phyloP scores from a whole-genome alignment of 2,888 invertebrate species.

The Hanleya hanleyi region DNA sequence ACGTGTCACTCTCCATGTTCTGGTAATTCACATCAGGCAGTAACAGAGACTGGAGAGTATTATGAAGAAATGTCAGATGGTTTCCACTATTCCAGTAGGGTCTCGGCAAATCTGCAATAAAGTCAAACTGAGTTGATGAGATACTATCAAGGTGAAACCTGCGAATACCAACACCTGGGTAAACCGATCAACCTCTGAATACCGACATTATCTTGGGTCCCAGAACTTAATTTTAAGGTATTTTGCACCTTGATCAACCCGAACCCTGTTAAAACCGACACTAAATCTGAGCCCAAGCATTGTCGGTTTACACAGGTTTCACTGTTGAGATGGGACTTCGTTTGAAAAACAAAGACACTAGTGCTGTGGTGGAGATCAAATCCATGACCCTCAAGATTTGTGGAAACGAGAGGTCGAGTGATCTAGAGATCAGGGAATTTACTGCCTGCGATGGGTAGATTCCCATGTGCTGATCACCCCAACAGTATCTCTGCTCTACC shows the following conservation, averaged over 20 bases:
- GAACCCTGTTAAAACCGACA: too few relatives aligned
- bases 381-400: too few relatives aligned
- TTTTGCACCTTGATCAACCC: too few relatives aligned
- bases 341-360: neutral
- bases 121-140: neutral
- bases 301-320: too few relatives aligned
- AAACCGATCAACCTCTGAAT: too few relatives aligned
- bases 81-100: slow-evolving; percentile 57
- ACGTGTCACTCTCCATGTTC: slow-evolving; percentile 42
- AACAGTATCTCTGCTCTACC: too few relatives aligned
- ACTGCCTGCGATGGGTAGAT: neutral
- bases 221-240: too few relatives aligned
- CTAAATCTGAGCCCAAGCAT: too few relatives aligned
- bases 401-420: neutral
- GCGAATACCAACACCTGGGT: too few relatives aligned
- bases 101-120: slow-evolving; percentile 43
- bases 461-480: too few relatives aligned
- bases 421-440: neutral
- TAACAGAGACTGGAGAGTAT: slow-evolving; percentile 43
- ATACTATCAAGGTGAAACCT: neutral
- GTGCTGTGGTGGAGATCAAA: too few relatives aligned
- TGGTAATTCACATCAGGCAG: slow-evolving; percentile 52
- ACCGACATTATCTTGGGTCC: too few relatives aligned
- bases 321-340: neutral
- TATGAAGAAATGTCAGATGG: slow-evolving; percentile 48